phyloP scores from a whole-genome alignment of 2,113 vertebrate species.

The Phocoena phocoena region DNA sequence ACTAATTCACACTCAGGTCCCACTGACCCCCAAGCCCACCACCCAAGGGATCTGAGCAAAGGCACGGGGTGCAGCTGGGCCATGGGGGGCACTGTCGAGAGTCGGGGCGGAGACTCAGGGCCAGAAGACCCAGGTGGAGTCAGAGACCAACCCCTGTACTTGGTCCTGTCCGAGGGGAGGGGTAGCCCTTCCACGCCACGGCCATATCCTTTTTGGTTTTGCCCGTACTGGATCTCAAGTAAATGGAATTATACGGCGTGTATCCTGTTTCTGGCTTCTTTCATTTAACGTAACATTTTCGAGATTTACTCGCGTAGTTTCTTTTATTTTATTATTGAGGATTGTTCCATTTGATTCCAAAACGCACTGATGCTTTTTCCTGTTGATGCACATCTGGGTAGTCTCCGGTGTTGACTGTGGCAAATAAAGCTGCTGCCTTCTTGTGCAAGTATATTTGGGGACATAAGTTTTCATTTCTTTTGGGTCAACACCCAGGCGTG shows the following conservation, averaged over 20 bases:
- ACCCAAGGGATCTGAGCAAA: background rate
- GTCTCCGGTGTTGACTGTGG: accelerated
- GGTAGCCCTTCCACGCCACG: accelerated
- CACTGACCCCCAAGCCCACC: accelerated
- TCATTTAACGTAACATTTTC: accelerated
- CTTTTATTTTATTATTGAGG: accelerated
- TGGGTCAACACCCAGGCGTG: accelerated
- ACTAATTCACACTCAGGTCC: background rate
- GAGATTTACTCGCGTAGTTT: accelerated
- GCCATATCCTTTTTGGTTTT: accelerated
- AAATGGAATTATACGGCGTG: accelerated
- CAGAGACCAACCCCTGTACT: accelerated
- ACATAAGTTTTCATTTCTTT: background rate
- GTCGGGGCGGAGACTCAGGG: accelerated
- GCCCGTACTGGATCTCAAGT: background rate
- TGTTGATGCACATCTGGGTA: accelerated
- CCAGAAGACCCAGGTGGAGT: background rate
- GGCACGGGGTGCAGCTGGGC: accelerated
- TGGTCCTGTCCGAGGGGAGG: background rate
- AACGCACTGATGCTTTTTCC: accelerated
- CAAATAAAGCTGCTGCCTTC: background rate
- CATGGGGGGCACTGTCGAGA: background rate
- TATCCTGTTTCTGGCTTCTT: accelerated
- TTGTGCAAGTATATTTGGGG: background rate
- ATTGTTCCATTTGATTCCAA: accelerated